These are phyloP conservation scores for Pachyramphus minor DNA, from an alignment of 2,113 vertebrate genomes.

Conservation along the genomic window DNA sequence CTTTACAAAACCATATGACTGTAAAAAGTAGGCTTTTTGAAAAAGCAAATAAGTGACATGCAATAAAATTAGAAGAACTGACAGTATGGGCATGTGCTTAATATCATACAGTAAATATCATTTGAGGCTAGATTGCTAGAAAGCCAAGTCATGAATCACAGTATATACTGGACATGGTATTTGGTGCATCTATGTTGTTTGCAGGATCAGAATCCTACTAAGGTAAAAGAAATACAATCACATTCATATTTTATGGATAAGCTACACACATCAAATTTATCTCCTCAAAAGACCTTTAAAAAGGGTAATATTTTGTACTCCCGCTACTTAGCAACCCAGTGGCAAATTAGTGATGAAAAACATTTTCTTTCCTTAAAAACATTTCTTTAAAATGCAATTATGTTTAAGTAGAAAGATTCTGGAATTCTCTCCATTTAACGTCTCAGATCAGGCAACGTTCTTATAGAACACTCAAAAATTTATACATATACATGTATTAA, in stretches of 20 bases:
- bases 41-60: neutral
- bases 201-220: neutral
- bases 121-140: neutral
- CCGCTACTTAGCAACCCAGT: neutral
- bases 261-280: neutral
- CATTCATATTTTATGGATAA: neutral
- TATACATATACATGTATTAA: neutral
- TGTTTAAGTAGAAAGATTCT: neutral
- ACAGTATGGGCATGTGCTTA: neutral
- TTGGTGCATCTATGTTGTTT: neutral
- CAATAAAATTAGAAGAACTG: constrained; percentile 1
- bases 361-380: neutral
- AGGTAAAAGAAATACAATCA: neutral
- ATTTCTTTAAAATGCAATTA: neutral
- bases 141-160: neutral
- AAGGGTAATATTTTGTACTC: neutral
- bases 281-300: neutral
- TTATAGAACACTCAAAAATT: neutral
- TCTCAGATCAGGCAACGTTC: neutral
- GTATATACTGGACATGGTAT: neutral
- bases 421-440: constrained; percentile 10
- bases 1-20: neutral
- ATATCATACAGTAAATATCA: neutral
- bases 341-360: neutral
- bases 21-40: neutral